A percentile compares a stretch with the other conserved stretches of the same genome.
phyloP scores from a whole-genome alignment of 64 coral and sea anemone genomes.

The Astreopora myriophthalma region DNA sequence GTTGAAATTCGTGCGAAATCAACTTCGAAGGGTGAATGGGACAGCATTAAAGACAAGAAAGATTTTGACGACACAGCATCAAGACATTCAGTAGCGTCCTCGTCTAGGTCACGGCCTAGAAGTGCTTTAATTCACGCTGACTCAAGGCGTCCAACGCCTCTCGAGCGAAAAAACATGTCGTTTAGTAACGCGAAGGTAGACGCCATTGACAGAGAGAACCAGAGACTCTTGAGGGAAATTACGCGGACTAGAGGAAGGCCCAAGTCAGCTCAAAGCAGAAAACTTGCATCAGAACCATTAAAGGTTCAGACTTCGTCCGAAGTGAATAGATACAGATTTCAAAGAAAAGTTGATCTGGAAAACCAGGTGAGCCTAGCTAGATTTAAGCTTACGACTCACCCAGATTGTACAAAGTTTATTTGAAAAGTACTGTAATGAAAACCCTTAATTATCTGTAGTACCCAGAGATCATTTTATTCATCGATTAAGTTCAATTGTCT shows the following conservation, averaged over 20 bases:
- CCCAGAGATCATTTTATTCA: too few relatives aligned
- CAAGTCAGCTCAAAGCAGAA: conserved; percentile 71
- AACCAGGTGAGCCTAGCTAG: conserved; percentile 80
- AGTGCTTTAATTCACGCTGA: conserved; percentile 59
- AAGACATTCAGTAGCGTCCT: conserved; percentile 32
- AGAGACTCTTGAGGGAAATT: conserved; percentile 88
- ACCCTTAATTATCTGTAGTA: background rate
- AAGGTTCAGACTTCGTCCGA: conserved; percentile 93
- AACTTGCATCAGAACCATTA: conserved; percentile 68
- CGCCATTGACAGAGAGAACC: conserved; percentile 95
- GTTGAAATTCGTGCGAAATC: background rate
- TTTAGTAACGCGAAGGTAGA: conserved; percentile 89
- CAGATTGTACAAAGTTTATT: too few relatives aligned
- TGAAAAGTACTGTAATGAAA: background rate
- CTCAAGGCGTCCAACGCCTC: conserved; percentile 41
- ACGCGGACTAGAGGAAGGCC: conserved; percentile 68
- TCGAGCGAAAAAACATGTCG: conserved; percentile 93
- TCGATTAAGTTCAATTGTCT: too few relatives aligned
- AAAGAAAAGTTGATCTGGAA: conserved; percentile 89
- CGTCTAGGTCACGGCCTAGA: conserved; percentile 69
- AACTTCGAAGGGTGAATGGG: background rate
- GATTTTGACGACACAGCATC: conserved; percentile 50
- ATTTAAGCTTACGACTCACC: too few relatives aligned
- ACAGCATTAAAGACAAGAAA: background rate
- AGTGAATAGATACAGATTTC: conserved; percentile 94